Evolutionary conservation across 2,797 vertebrate genomes (phyloP).

Genomic region (Pelochelys cantorii): DNA sequence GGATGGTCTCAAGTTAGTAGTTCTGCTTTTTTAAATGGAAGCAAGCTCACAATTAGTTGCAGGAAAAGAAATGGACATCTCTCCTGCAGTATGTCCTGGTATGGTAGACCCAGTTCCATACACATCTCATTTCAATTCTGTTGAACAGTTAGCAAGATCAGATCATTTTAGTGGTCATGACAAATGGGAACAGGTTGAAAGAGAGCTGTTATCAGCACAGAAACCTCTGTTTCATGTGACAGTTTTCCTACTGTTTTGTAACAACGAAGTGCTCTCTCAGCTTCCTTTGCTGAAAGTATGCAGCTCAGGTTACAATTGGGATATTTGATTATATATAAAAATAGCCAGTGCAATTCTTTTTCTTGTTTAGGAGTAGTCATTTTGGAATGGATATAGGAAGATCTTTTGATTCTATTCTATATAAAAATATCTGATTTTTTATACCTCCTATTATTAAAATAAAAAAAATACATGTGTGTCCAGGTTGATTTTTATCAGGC

Average conservation of each 20-base stretch:
- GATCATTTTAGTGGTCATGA: background rate
- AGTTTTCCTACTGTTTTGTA: background rate
- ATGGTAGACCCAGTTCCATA: fast-evolving
- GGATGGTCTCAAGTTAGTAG: background rate
- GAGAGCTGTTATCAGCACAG: background rate
- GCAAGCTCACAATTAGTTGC: background rate
- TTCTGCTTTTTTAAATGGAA: background rate
- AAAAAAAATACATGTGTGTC: background rate
- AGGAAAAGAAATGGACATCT: background rate
- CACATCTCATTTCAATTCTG: background rate
- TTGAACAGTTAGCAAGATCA: background rate
- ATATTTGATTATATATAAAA: background rate
- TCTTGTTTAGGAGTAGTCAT: background rate
- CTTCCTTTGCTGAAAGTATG: background rate
- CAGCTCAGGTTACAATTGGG: background rate
- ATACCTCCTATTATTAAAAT: background rate
- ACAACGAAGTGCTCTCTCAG: background rate
- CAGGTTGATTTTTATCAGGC: background rate
- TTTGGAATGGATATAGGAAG: background rate
- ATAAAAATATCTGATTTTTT: background rate
- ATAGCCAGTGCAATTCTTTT: background rate
- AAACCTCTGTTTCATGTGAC: fast-evolving
- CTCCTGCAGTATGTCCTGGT: background rate
- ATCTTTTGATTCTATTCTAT: background rate
- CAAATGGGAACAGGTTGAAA: background rate